These are phyloP conservation scores for Copidosoma floridanum DNA, from an alignment of 1,140 invertebrate genomes.

Conservation along the genomic window DNA sequence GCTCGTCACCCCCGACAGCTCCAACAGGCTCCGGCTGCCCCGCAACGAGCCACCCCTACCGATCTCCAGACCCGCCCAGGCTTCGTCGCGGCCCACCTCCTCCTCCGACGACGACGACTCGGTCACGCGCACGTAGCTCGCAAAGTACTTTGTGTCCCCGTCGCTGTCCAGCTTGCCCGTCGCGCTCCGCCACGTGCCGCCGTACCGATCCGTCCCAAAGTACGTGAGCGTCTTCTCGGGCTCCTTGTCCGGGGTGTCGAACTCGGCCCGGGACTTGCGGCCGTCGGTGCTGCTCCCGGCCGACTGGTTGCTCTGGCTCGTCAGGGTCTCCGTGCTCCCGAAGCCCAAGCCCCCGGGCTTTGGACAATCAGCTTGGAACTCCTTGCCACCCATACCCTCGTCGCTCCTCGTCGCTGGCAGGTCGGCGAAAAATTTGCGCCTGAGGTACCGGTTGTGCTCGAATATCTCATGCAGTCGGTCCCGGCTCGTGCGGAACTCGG, in stretches of 20 bases:
- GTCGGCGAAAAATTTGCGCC: slow-evolving; percentile 48
- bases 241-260: slow-evolving; percentile 38
- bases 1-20: slow-evolving; percentile 9
- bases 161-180: background rate
- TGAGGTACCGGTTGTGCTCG: slow-evolving; percentile 47
- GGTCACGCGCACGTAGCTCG: slow-evolving; percentile 27
- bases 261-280: slow-evolving; percentile 41
- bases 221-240: slow-evolving; percentile 10
- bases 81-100: slow-evolving; percentile 31
- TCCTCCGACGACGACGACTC: slow-evolving; percentile 23
- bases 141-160: slow-evolving; percentile 23
- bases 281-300: slow-evolving; percentile 45
- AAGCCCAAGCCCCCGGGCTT: slow-evolving; percentile 37
- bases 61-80: slow-evolving; percentile 32
- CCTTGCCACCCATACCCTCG: background rate
- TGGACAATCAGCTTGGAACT: background rate
- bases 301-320: slow-evolving; percentile 52
- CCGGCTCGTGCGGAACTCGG: slow-evolving; percentile 41
- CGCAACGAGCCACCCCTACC: slow-evolving; percentile 20
- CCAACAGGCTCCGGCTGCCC: slow-evolving; percentile 34
- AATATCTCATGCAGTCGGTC: slow-evolving; percentile 53
- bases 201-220: slow-evolving; percentile 4
- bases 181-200: slow-evolving; percentile 8
- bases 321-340: slow-evolving; percentile 53
- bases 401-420: slow-evolving; percentile 16